Evolutionary conservation across 2,113 vertebrate genomes (phyloP).

Genomic region (Myotis lucifugus): DNA sequence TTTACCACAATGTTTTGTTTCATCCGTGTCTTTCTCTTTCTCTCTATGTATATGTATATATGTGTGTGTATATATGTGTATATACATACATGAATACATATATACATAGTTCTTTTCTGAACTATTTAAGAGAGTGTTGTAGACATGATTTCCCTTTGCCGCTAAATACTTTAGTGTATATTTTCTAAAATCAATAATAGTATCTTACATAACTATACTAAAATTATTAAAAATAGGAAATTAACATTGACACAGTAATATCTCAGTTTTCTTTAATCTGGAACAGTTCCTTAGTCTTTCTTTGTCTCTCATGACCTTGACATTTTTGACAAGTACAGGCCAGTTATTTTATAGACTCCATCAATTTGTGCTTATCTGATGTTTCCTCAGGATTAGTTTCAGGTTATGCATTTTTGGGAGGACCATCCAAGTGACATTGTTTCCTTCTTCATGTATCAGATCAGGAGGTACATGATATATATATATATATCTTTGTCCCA

Average conservation of each 20-base stretch:
- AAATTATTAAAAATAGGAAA: conserved; percentile 45
- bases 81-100: background rate
- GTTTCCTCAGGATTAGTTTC: conserved; percentile 38
- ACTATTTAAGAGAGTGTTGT: conserved; percentile 3
- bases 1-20: conserved; percentile 34
- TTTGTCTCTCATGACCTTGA: conserved; percentile 48
- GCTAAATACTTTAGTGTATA: conserved; percentile 25
- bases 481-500: conserved; percentile 45
- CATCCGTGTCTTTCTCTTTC: background rate
- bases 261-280: conserved; percentile 51
- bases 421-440: background rate
- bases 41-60: background rate
- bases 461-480: conserved; percentile 29
- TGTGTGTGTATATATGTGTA: background rate
- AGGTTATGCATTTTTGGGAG: conserved; percentile 45
- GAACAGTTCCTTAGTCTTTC: conserved; percentile 44
- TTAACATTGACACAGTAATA: conserved; percentile 19
- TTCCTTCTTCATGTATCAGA: background rate
- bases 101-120: background rate
- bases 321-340: background rate
- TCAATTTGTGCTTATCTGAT: conserved; percentile 50
- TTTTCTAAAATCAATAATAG: conserved; percentile 44
- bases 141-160: conserved; percentile 40
- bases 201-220: conserved; percentile 50
- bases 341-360: conserved; percentile 27